These are phyloP conservation scores for Oryzias javanicus DNA, from an alignment of 2,113 vertebrate genomes.

Conservation along the genomic window DNA sequence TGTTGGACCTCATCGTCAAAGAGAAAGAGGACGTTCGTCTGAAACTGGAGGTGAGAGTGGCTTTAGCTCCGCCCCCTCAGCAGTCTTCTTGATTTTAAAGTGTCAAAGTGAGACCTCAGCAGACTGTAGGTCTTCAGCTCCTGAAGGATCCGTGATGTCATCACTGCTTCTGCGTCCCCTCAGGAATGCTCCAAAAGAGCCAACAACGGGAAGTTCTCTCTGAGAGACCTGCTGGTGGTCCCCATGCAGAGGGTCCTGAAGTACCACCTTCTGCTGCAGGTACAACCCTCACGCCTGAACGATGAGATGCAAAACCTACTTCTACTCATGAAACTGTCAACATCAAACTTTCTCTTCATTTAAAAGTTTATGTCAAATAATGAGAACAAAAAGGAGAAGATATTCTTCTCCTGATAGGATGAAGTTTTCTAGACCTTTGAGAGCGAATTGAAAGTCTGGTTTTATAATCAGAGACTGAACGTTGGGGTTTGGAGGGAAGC, in stretches of 20 bases:
- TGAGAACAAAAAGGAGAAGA: no score
- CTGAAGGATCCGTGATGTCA: background rate
- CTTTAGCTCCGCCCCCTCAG: background rate
- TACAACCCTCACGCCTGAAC: constrained; percentile 34
- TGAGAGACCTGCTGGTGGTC: constrained; percentile 91
- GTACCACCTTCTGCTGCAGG: constrained; percentile 93
- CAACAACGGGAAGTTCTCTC: constrained; percentile 92
- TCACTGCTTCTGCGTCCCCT: constrained; percentile 4
- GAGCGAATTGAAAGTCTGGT: no score
- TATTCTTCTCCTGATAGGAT: no score
- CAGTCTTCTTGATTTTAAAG: background rate
- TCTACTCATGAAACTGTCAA: no score
- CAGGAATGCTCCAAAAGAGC: constrained; percentile 94
- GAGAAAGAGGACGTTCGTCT: constrained; percentile 90
- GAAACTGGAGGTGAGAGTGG: constrained; percentile 83
- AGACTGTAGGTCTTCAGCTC: no score
- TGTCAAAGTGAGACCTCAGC: constrained; percentile 17
- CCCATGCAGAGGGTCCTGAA: constrained; percentile 95
- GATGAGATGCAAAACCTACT: no score
- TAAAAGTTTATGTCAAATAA: no score
- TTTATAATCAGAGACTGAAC: no score
- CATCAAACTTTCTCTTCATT: no score
- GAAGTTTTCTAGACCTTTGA: no score
- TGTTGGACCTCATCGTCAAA: constrained; percentile 88
- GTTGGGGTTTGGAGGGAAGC: no score